Conservation (phyloP, 2,888 invertebrate species). For the Cloeon dipterum region DNA sequence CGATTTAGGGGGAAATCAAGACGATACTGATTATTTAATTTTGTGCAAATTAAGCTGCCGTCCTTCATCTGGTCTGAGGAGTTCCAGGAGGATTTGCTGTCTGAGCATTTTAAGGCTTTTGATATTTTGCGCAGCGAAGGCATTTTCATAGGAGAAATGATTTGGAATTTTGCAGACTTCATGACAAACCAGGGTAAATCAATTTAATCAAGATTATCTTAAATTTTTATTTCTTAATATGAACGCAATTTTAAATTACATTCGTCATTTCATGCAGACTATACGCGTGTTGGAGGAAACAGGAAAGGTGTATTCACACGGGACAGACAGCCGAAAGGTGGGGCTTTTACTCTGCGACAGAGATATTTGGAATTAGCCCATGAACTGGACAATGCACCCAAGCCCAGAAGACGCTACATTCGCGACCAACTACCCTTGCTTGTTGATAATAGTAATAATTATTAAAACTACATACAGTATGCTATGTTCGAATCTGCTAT, state of each 20-base stretch:
- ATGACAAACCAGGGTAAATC: conserved; percentile 27
- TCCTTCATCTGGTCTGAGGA: conserved; percentile 33
- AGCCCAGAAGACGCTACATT: no score
- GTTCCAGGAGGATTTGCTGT: conserved; percentile 28
- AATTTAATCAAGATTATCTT: no score
- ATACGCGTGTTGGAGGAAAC: conserved; percentile 19
- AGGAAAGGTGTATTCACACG: conserved; percentile 28
- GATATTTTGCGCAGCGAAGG: conserved; percentile 20
- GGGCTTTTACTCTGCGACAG: conserved; percentile 24
- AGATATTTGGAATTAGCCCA: conserved; percentile 18
- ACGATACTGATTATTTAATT: no score
- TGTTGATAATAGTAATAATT: no score
- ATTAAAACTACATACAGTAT: no score
- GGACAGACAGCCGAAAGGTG: conserved; percentile 31
- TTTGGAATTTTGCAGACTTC: conserved; percentile 44
- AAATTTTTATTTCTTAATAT: not conserved
- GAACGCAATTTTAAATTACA: not conserved
- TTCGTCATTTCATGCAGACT: conserved; percentile 12
- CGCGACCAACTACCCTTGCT: no score
- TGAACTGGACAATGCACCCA: conserved; percentile 9
- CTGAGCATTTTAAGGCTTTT: conserved; percentile 28
- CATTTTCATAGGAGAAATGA: conserved; percentile 32
- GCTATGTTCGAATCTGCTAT: no score
- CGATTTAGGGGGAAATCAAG: no score
- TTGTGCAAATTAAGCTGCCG: no score